These are phyloP conservation scores for Echinometra lucunter DNA, from an alignment of 53 echinoderm and acorn worm genomes.

Conservation along the genomic window DNA sequence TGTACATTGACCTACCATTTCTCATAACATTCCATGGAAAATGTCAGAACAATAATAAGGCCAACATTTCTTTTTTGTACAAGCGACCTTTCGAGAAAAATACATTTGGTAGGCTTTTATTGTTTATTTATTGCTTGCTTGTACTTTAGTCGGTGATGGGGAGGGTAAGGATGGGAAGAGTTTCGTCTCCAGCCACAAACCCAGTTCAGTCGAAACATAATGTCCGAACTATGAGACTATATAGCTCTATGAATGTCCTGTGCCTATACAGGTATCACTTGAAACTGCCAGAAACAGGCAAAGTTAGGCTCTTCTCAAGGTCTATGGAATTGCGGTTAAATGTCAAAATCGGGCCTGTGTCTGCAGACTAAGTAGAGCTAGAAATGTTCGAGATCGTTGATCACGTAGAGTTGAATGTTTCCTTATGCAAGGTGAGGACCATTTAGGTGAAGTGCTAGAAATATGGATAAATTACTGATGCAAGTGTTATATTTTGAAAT, in stretches of 20 bases:
- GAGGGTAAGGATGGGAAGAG: background rate
- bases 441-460: background rate
- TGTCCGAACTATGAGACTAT: no score
- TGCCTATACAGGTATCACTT: no score
- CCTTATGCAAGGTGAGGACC: background rate
- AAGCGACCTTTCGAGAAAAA: slow-evolving; percentile 21
- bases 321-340: no score
- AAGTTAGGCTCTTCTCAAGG: no score
- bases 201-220: no score
- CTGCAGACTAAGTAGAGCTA: no score
- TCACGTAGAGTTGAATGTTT: background rate
- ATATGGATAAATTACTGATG: no score
- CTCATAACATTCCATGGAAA: background rate
- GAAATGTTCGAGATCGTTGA: background rate
- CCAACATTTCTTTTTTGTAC: slow-evolving; percentile 16
- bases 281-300: no score
- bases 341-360: no score
- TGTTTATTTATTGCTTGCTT: slow-evolving; percentile 55
- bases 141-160: slow-evolving; percentile 37
- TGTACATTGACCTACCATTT: slow-evolving; percentile 12
- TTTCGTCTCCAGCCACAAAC: no score
- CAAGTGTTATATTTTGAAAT: no score
- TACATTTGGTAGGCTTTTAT: slow-evolving; percentile 35
- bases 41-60: slow-evolving; percentile 42
- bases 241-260: no score